phyloP scores from a whole-genome alignment of 37 sponge, comb jelly and placozoan genomes.

The Bolinopsis microptera region DNA sequence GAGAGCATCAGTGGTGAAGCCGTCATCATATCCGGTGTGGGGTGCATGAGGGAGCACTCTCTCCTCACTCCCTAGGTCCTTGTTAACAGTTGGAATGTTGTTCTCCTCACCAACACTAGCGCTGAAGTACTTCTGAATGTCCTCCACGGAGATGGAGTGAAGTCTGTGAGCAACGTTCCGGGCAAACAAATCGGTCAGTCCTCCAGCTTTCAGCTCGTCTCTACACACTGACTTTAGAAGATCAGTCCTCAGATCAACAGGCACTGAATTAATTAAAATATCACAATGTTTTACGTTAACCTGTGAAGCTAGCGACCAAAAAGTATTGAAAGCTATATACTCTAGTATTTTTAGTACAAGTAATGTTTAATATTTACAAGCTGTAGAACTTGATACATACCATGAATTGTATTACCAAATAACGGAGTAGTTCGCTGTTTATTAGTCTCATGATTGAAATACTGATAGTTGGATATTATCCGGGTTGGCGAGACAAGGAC shows the following conservation, averaged over 20 bases:
- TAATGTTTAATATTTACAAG: too few relatives aligned
- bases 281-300: too few relatives aligned
- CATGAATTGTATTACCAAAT: too few relatives aligned
- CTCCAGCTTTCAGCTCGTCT: not conserved
- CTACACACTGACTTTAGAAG: not conserved
- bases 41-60: slow-evolving; percentile 15
- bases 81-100: slow-evolving; percentile 22
- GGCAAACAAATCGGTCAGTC: slow-evolving; percentile 5
- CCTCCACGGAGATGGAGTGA: slow-evolving; percentile 55
- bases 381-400: too few relatives aligned
- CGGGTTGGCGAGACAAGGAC: too few relatives aligned
- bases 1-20: not conserved
- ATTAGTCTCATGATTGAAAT: too few relatives aligned
- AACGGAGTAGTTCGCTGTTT: too few relatives aligned
- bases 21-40: not conserved
- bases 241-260: not conserved
- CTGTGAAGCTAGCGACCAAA: too few relatives aligned
- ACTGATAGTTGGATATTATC: too few relatives aligned
- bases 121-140: slow-evolving; percentile 34
- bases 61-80: not conserved
- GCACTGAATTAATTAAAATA: too few relatives aligned
- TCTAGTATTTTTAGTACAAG: too few relatives aligned
- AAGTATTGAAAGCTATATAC: too few relatives aligned
- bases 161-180: slow-evolving; percentile 56
- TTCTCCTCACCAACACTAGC: not conserved